Percentiles rank a stretch among this genome's conserved stretches.
phyloP scores from a whole-genome alignment of 2,113 vertebrate species.

The Rhea pennata region DNA sequence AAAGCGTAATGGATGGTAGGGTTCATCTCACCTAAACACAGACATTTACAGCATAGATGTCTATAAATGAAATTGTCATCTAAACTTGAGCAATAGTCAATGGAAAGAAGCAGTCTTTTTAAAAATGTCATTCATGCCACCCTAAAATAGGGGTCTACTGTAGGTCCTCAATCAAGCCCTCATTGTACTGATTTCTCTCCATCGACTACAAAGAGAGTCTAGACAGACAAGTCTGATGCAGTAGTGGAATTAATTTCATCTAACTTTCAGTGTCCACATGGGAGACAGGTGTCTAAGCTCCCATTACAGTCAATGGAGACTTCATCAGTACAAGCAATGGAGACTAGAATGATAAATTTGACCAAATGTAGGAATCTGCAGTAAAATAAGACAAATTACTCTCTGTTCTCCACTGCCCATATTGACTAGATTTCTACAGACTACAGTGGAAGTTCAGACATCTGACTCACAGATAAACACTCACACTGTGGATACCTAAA shows the following conservation, averaged over 20 bases:
- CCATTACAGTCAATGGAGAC: neutral
- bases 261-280: neutral
- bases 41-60: neutral
- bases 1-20: neutral
- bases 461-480: neutral
- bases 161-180: neutral
- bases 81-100: neutral
- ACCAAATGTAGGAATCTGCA: neutral
- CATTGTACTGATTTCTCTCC: neutral
- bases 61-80: neutral
- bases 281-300: neutral
- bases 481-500: neutral
- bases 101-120: neutral
- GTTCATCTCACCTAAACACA: neutral
- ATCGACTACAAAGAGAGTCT: neutral
- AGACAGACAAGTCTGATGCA: neutral
- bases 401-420: neutral
- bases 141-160: neutral
- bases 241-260: neutral
- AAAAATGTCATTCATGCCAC: neutral
- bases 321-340: neutral
- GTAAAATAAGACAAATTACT: neutral
- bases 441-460: neutral
- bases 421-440: neutral
- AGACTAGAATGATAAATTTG: neutral